phyloP scores from a whole-genome alignment of 2,797 vertebrate species.

The Anniella stebbinsi region DNA sequence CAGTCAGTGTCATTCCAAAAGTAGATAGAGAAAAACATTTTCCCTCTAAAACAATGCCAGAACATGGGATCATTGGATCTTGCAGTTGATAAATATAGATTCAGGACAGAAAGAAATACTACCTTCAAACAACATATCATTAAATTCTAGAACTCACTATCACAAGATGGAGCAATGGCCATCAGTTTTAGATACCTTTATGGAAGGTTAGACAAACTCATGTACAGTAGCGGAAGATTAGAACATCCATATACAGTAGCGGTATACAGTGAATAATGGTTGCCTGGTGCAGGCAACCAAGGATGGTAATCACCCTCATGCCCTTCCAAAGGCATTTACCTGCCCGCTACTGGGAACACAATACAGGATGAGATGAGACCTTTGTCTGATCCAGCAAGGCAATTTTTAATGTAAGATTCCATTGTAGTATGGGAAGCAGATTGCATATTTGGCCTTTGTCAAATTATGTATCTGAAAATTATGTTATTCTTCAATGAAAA shows the following conservation, averaged over 20 bases:
- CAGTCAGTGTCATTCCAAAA: background rate
- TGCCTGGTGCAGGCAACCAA: background rate
- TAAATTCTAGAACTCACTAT: background rate
- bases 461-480: too few relatives aligned
- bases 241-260: background rate
- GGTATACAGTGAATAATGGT: background rate
- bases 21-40: background rate
- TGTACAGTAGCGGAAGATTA: too few relatives aligned
- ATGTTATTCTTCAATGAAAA: background rate
- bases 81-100: background rate
- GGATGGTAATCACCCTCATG: too few relatives aligned
- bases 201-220: background rate
- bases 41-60: background rate
- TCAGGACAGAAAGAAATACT: background rate
- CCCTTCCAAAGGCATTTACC: too few relatives aligned
- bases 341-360: background rate
- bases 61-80: background rate
- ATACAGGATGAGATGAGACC: background rate
- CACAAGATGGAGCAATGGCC: background rate
- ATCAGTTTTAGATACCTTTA: background rate
- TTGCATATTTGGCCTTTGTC: background rate
- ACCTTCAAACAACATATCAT: background rate
- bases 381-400: background rate
- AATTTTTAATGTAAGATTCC: background rate
- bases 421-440: background rate